Evolutionary conservation across 2,888 invertebrate species (phyloP).

Genomic region (Notodonta ziczac): DNA sequence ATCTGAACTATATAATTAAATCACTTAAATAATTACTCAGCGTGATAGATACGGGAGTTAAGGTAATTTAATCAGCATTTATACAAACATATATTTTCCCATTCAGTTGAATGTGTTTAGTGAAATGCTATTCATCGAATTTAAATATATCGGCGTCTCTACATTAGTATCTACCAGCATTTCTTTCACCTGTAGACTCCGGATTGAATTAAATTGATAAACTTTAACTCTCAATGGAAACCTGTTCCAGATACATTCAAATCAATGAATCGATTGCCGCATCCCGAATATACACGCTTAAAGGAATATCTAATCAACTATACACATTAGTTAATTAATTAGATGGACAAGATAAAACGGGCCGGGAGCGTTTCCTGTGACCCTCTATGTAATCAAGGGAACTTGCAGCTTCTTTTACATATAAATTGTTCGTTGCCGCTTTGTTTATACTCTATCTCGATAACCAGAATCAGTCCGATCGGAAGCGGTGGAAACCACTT

Average conservation of each 20-base stretch:
- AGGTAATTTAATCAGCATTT: no score
- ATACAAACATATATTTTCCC: no score
- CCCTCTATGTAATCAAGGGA: neutral
- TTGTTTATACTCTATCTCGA: neutral
- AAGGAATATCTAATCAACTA: neutral
- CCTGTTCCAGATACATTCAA: neutral
- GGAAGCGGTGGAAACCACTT: neutral
- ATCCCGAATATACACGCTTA: neutral
- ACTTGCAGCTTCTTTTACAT: neutral
- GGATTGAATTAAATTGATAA: neutral
- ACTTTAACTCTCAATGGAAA: neutral
- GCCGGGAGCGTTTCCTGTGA: neutral
- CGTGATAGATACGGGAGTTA: no score
- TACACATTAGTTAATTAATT: neutral
- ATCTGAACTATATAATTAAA: no score
- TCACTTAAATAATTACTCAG: no score
- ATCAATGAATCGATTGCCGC: neutral
- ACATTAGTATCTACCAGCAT: neutral
- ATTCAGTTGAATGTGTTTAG: no score
- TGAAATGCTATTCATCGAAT: no score
- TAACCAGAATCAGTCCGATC: neutral
- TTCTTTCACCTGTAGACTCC: neutral
- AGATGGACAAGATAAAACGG: conserved; percentile 1
- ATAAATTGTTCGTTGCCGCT: neutral
- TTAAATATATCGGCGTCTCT: no score